Conservation (phyloP, 1,140 invertebrate species). For the Gonatopus flavifemur region DNA sequence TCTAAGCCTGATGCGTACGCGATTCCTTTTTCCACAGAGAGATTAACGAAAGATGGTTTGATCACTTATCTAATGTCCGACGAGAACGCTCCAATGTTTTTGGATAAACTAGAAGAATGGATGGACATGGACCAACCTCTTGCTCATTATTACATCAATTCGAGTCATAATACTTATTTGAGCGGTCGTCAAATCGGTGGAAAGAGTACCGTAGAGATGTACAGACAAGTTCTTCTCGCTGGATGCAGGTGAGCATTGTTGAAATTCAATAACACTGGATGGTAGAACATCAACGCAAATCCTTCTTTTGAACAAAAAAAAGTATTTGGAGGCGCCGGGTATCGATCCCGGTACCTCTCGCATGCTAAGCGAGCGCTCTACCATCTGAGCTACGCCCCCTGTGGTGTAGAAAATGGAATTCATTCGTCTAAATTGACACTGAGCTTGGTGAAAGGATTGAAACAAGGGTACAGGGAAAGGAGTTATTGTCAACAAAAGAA, state of each 20-base stretch:
- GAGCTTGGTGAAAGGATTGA: too few species aligned
- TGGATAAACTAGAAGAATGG: slow-evolving; percentile 96
- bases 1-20: not conserved
- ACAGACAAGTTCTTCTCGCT: slow-evolving; percentile 92
- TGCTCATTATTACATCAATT: slow-evolving; percentile 98
- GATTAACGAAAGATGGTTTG: slow-evolving; percentile 92
- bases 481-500: slow-evolving; percentile 1
- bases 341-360: slow-evolving; percentile 85
- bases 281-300: too few species aligned
- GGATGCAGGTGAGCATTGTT: slow-evolving; percentile 90
- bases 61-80: slow-evolving; percentile 99
- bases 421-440: too few species aligned
- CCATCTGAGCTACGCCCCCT: slow-evolving; percentile 81
- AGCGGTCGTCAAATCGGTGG: slow-evolving; percentile 96
- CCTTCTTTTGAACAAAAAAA: too few species aligned
- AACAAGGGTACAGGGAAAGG: too few species aligned
- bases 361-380: slow-evolving; percentile 88
- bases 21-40: slow-evolving; percentile 56
- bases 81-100: slow-evolving; percentile 98
- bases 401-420: too few species aligned
- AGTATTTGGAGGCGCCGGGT: slow-evolving; percentile 75
- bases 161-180: slow-evolving; percentile 98
- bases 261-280: too few species aligned
- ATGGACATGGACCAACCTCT: slow-evolving; percentile 99
- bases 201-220: slow-evolving; percentile 98